Conservation (phyloP, 2,888 invertebrate genomes). For the Ptilodon capucinus region DNA sequence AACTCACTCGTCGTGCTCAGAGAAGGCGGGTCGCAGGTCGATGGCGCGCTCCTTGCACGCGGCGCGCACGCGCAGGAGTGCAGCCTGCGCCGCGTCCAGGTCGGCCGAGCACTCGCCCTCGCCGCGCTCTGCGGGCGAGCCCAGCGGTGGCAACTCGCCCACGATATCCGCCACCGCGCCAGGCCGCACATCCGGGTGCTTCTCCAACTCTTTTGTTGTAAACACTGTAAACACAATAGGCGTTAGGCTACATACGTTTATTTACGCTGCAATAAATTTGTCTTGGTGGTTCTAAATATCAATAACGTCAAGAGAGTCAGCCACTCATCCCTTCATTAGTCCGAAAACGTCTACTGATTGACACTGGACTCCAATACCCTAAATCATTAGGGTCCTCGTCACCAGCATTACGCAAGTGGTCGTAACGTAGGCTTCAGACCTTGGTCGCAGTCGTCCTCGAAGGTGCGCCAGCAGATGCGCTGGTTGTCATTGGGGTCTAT, state of each 20-base stretch:
- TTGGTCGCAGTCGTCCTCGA: conserved; percentile 90
- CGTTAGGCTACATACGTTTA: background rate
- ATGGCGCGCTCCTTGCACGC: conserved; percentile 84
- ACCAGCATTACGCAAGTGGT: too few relatives aligned
- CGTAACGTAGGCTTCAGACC: too few relatives aligned
- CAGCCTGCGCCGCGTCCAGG: conserved; percentile 83
- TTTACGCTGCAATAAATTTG: too few relatives aligned
- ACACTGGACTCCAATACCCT: too few relatives aligned
- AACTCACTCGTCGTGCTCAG: conserved; percentile 86
- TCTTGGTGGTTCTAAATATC: too few relatives aligned
- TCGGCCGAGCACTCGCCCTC: conserved; percentile 35
- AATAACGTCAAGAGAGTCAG: too few relatives aligned
- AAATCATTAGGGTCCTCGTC: too few relatives aligned
- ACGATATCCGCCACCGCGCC: conserved; percentile 50
- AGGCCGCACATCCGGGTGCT: conserved; percentile 80
- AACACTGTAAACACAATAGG: conserved; percentile 76
- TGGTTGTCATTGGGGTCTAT: conserved; percentile 86
- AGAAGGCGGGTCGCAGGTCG: conserved; percentile 86
- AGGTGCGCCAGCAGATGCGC: conserved; percentile 88
- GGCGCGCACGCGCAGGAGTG: conserved; percentile 84
- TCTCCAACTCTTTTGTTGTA: conserved; percentile 86
- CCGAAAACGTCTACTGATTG: too few relatives aligned
- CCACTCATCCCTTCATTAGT: too few relatives aligned
- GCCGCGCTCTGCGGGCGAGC: conserved; percentile 51
- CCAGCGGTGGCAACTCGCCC: conserved; percentile 79